These are phyloP conservation scores for Brachionus angularis DNA, from an alignment of 1,140 invertebrate genomes.

Conservation along the genomic window DNA sequence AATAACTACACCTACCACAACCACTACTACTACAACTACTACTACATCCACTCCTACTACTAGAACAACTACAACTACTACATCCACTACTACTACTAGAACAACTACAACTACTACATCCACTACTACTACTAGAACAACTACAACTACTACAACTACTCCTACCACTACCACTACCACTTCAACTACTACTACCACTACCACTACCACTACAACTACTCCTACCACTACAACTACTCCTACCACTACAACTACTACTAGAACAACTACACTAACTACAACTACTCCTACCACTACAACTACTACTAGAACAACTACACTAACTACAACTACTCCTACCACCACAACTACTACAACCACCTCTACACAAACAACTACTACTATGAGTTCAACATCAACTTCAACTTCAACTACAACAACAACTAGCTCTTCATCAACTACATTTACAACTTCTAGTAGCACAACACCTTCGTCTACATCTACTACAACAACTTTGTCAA, in stretches of 20 bases:
- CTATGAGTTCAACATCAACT: neutral
- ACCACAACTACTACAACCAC: neutral
- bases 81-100: neutral
- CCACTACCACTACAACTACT: neutral
- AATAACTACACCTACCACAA: neutral
- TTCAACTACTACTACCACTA: neutral
- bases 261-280: neutral
- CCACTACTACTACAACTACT: constrained; percentile 1
- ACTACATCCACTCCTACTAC: neutral
- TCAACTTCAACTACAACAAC: neutral
- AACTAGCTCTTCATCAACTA: neutral
- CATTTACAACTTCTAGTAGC: neutral
- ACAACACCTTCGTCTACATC: neutral
- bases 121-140: neutral
- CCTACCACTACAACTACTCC: neutral
- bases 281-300: neutral
- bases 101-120: neutral
- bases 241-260: neutral
- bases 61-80: neutral
- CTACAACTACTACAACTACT: neutral
- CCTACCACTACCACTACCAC: neutral
- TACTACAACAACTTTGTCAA: neutral
- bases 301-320: neutral
- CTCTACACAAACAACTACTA: neutral
- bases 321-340: neutral